A percentile compares a stretch with the other conserved stretches of the same genome.
phyloP scores from a whole-genome alignment of 1,140 invertebrate species.

The Aphelinus atriplicis region DNA sequence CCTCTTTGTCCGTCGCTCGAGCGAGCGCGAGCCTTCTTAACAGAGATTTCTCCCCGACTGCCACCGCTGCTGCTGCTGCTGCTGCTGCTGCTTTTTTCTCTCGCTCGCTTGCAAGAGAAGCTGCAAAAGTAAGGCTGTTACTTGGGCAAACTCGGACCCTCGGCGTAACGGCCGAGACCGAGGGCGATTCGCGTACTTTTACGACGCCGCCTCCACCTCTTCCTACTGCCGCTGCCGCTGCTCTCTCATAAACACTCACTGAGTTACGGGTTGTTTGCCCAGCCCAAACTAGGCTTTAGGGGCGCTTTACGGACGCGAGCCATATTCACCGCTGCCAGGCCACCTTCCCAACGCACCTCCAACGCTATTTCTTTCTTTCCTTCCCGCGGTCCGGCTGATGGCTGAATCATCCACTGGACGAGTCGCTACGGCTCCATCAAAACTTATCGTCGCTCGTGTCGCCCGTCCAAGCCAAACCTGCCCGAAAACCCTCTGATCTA shows the following conservation, averaged over 20 bases:
- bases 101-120: too few species aligned
- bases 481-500: too few species aligned
- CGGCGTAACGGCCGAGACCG: constrained; percentile 50
- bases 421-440: not conserved
- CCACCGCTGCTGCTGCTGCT: not conserved
- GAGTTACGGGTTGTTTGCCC: constrained; percentile 63
- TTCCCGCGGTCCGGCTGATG: constrained; percentile 4
- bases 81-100: too few species aligned
- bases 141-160: constrained; percentile 29
- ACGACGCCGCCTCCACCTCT: constrained; percentile 44
- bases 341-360: too few species aligned
- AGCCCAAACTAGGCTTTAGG: constrained; percentile 54
- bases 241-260: constrained; percentile 61
- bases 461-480: too few species aligned
- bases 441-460: too few species aligned
- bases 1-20: constrained; percentile 43
- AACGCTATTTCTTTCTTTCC: constrained; percentile 20
- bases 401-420: constrained; percentile 6
- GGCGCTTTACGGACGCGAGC: constrained; percentile 44
- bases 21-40: constrained; percentile 20
- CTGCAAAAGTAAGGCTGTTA: too few species aligned
- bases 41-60: constrained; percentile 35
- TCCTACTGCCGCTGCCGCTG: constrained; percentile 36
- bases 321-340: not conserved
- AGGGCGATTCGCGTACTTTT: constrained; percentile 58